These are phyloP conservation scores for Globia sparganii DNA, from an alignment of 2,888 invertebrate genomes.

Conservation along the genomic window DNA sequence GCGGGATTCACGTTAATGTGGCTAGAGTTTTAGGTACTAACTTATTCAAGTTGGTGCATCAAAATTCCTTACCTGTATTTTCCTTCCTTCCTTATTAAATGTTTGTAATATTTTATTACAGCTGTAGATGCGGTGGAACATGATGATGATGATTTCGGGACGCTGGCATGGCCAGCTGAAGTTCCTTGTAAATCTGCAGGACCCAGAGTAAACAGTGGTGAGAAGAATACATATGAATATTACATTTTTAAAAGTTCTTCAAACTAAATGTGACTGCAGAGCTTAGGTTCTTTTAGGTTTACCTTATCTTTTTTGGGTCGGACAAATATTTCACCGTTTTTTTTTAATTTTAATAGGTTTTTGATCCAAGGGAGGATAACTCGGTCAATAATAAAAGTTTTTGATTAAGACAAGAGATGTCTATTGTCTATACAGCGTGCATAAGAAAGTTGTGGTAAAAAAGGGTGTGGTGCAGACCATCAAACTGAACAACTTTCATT, in stretches of 20 bases:
- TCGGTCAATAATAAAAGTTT: background rate
- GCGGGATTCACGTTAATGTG: background rate
- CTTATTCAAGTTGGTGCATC: background rate
- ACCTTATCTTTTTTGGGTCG: background rate
- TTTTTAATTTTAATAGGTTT: background rate
- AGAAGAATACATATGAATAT: background rate
- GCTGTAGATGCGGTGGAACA: rapidly evolving
- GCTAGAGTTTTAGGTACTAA: too few species aligned
- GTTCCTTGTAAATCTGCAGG: conserved; percentile 10
- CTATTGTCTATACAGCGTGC: background rate
- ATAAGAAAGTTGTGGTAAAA: too few species aligned
- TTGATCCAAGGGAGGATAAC: too few species aligned
- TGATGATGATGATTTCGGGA: rapidly evolving
- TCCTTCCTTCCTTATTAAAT: background rate
- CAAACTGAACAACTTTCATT: background rate
- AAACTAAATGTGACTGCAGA: background rate
- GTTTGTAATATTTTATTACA: conserved; percentile 10
- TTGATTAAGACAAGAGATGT: background rate
- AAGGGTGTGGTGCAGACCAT: background rate
- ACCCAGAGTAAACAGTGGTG: background rate
- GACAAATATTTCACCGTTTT: background rate
- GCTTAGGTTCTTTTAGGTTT: background rate
- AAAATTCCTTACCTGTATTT: background rate
- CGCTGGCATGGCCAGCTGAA: background rate
- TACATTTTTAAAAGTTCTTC: background rate